A percentile compares a stretch with the other conserved stretches of the same genome.
Evolutionary conservation across 1,140 invertebrate species (phyloP).

Genomic region (Argopecten irradians): DNA sequence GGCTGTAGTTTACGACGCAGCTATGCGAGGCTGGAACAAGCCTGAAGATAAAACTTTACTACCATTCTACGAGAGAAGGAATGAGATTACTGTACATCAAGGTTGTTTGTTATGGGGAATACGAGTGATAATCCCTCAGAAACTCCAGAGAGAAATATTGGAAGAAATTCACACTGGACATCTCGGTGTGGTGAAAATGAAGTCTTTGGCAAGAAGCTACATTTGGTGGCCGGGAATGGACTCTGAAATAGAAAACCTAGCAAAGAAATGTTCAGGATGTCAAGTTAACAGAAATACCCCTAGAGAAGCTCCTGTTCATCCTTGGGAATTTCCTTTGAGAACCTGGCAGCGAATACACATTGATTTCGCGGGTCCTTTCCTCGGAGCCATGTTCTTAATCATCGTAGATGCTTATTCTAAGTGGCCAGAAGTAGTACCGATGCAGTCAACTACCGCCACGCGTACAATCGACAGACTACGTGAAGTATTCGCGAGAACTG

Average conservation of each 20-base stretch:
- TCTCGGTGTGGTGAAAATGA: conserved; percentile 79
- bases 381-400: conserved; percentile 55
- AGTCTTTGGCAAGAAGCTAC: conserved; percentile 77
- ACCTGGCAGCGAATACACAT: conserved; percentile 57
- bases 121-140: conserved; percentile 74
- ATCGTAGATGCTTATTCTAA: conserved; percentile 78
- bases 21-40: conserved; percentile 19
- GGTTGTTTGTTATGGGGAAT: conserved; percentile 55
- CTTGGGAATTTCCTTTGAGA: conserved; percentile 50
- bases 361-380: conserved; percentile 63
- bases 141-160: conserved; percentile 69
- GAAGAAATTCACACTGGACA: conserved; percentile 78
- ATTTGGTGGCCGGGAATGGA: conserved; percentile 80
- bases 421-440: conserved; percentile 77
- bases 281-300: conserved; percentile 32
- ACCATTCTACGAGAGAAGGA: conserved; percentile 34
- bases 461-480: conserved; percentile 40
- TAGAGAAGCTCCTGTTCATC: conserved; percentile 45
- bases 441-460: conserved; percentile 43
- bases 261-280: conserved; percentile 77
- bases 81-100: conserved; percentile 47
- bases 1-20: conserved; percentile 25
- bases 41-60: conserved; percentile 15
- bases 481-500: conserved; percentile 35
- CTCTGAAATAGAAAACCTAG: conserved; percentile 74